A percentile compares a stretch with the other conserved stretches of the same genome.
Conservation (phyloP, 2,888 invertebrate genomes). For the Lingula anatina region DNA sequence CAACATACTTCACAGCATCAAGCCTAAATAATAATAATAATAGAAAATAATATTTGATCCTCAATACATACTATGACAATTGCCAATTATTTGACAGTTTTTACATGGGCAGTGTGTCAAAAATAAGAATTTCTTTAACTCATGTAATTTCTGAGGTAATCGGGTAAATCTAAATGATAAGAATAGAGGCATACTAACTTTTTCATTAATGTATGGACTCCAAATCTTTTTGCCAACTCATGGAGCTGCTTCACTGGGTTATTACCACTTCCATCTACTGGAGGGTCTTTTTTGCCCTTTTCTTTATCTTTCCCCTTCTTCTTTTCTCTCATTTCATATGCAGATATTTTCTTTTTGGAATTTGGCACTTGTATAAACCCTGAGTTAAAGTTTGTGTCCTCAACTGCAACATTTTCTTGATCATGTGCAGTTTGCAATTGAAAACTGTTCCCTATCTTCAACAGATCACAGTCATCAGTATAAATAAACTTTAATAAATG, state of each 20-base stretch:
- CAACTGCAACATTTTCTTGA: background rate
- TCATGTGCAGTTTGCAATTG: constrained; percentile 3
- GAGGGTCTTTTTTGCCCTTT: constrained; percentile 18
- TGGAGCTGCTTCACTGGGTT: constrained; percentile 35
- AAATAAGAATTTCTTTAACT: no score
- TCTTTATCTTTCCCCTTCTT: constrained; percentile 24
- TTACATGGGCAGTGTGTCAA: no score
- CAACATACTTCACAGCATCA: constrained; percentile 29
- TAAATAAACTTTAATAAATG: constrained; percentile 69
- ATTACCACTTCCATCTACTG: constrained; percentile 5
- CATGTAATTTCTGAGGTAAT: no score
- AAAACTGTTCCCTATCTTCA: constrained; percentile 52
- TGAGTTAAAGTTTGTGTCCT: background rate
- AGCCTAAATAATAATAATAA: constrained; percentile 20
- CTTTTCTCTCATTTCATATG: constrained; percentile 20
- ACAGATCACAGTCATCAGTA: constrained; percentile 63
- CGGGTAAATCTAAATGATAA: no score
- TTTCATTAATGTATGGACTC: constrained; percentile 35
- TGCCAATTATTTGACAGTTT: no score
- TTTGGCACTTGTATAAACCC: background rate
- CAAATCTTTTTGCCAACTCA: constrained; percentile 40
- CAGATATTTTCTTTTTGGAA: constrained; percentile 17
- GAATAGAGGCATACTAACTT: no score
- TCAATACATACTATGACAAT: no score
- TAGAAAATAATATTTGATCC: no score